Percentiles rank a stretch among this genome's conserved stretches.
Conservation (phyloP, 2,797 vertebrate species). For the Muraenolepis orangiensis region DNA sequence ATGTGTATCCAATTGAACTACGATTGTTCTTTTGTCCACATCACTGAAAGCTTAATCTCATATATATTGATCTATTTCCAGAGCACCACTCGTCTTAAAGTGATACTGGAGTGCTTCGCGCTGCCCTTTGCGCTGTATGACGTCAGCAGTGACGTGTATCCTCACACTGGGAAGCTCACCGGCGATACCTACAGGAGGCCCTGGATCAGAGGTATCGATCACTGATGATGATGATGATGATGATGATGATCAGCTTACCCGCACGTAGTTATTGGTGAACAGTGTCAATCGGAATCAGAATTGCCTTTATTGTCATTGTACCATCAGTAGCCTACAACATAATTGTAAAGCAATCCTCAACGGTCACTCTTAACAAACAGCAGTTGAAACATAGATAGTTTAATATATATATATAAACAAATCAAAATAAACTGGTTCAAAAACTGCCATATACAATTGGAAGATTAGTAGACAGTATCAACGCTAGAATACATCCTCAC, state of each 20-base stretch:
- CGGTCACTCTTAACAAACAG: too few species aligned
- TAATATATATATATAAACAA: too few species aligned
- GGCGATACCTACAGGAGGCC: slow-evolving; percentile 66
- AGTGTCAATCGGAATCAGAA: too few species aligned
- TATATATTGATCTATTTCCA: slow-evolving; percentile 35
- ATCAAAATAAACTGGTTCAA: too few species aligned
- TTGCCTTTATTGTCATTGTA: too few species aligned
- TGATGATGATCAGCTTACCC: not conserved
- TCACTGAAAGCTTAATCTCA: not conserved
- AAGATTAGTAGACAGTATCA: too few species aligned
- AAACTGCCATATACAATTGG: too few species aligned
- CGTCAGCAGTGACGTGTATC: slow-evolving; percentile 45
- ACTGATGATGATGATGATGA: not conserved
- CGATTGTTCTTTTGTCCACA: not conserved
- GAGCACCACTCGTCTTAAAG: slow-evolving; percentile 52
- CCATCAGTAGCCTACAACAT: too few species aligned
- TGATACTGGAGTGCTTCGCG: slow-evolving; percentile 55
- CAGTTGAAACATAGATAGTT: too few species aligned
- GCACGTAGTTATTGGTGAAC: not conserved
- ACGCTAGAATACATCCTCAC: too few species aligned
- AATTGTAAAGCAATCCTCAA: too few species aligned
- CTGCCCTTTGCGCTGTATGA: slow-evolving; percentile 68
- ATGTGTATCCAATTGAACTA: not conserved
- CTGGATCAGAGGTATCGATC: slow-evolving; percentile 65
- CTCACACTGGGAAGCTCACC: slow-evolving; percentile 52